A percentile compares a stretch with the other conserved stretches of the same genome.
phyloP scores from a whole-genome alignment of 2,888 invertebrate species.

The Cryptocephalus primarius region DNA sequence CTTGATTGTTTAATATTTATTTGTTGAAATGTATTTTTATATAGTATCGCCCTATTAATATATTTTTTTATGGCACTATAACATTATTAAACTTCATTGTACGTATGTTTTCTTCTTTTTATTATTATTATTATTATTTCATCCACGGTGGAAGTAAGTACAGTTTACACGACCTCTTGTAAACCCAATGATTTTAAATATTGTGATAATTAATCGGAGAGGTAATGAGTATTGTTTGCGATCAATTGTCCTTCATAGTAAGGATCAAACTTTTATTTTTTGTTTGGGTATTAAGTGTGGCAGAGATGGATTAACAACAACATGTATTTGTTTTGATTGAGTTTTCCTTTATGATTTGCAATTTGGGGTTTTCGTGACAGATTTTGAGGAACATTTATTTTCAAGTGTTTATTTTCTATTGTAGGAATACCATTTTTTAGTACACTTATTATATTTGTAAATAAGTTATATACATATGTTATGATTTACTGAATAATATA shows the following conservation, averaged over 20 bases:
- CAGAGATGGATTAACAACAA: constrained; percentile 7
- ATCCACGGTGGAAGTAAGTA: constrained; percentile 15
- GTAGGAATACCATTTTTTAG: constrained; percentile 23
- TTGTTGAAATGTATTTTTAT: constrained; percentile 2
- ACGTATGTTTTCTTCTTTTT: background rate
- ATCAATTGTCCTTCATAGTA: constrained; percentile 13
- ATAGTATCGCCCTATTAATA: constrained; percentile 4
- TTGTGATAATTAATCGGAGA: constrained; percentile 23
- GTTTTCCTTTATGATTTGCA: constrained; percentile 15
- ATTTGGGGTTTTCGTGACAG: constrained; percentile 21
- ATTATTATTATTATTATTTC: background rate
- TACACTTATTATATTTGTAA: constrained; percentile 19
- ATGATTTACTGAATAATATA: constrained; percentile 20
- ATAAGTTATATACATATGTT: constrained; percentile 25
- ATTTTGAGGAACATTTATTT: constrained; percentile 14
- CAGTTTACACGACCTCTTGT: constrained; percentile 12
- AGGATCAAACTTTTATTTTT: constrained; percentile 13
- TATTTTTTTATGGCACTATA: background rate
- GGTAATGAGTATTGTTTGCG: constrained; percentile 17
- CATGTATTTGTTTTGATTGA: constrained; percentile 8
- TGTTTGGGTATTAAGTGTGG: constrained; percentile 4
- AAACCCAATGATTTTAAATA: constrained; percentile 16
- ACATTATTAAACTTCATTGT: background rate
- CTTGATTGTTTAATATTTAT: background rate
- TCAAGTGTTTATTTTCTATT: constrained; percentile 21